phyloP scores from a whole-genome alignment of 1,140 invertebrate species.

The Odontomachus brunneus region DNA sequence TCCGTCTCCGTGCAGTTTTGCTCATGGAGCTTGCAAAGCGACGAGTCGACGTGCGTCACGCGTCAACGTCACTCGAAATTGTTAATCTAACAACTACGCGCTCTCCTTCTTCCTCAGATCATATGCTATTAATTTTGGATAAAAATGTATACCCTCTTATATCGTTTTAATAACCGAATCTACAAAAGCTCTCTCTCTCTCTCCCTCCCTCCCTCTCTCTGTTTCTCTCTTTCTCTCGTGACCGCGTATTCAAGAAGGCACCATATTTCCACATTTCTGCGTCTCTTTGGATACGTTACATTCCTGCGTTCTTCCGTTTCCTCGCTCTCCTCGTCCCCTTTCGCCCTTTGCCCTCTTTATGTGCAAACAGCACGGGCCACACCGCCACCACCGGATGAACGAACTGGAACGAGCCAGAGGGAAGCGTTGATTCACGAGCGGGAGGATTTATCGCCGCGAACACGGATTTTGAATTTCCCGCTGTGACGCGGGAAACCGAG shows the following conservation, averaged over 20 bases:
- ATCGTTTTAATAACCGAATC: slow-evolving; percentile 13
- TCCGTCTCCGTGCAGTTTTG: background rate
- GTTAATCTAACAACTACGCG: no score
- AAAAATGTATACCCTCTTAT: background rate
- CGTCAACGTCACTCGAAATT: background rate
- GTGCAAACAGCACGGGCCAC: slow-evolving; percentile 55
- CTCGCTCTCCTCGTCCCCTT: slow-evolving; percentile 9
- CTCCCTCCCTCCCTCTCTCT: no score
- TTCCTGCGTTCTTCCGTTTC: slow-evolving; percentile 45
- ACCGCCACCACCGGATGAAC: slow-evolving; percentile 54
- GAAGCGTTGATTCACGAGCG: slow-evolving; percentile 39
- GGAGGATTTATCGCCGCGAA: slow-evolving; percentile 62
- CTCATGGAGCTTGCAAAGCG: background rate
- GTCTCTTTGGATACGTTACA: slow-evolving; percentile 57
- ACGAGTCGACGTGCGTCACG: background rate
- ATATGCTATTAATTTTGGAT: background rate
- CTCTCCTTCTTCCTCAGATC: no score
- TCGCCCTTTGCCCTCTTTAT: slow-evolving; percentile 54
- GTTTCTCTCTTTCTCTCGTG: background rate
- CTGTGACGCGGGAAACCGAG: slow-evolving; percentile 22
- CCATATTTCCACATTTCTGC: slow-evolving; percentile 57
- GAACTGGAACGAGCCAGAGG: slow-evolving; percentile 57
- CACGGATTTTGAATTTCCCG: slow-evolving; percentile 71
- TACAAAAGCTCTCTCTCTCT: no score
- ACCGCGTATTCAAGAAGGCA: slow-evolving; percentile 3